A percentile compares a stretch with the other conserved stretches of the same genome.
phyloP scores from a whole-genome alignment of 2,888 invertebrate genomes.

The Eupithecia centaureata region DNA sequence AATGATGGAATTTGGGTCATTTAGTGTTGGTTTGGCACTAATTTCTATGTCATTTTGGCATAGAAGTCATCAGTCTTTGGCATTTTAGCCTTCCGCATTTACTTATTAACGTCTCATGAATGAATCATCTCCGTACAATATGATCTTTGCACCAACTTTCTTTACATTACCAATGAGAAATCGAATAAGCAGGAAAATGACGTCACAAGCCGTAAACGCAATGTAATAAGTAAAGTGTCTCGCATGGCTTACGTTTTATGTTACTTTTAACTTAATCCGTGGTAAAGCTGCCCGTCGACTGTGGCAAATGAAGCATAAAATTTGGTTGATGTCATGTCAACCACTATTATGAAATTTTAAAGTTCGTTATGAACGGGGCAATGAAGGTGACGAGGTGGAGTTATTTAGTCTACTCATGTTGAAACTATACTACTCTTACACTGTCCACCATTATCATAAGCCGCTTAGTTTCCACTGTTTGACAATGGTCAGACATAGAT shows the following conservation, averaged over 20 bases:
- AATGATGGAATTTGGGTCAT: not conserved
- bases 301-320: not conserved
- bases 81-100: not conserved
- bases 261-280: constrained; percentile 50
- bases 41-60: not conserved
- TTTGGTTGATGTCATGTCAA: too few relatives aligned
- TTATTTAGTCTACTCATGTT: too few relatives aligned
- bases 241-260: constrained; percentile 47
- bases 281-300: constrained; percentile 1
- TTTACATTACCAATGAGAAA: not conserved
- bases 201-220: constrained; percentile 26
- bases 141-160: not conserved
- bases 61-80: too few relatives aligned
- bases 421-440: too few relatives aligned
- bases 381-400: too few relatives aligned
- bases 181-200: constrained; percentile 18
- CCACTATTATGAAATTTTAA: too few relatives aligned
- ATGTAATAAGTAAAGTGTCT: constrained; percentile 42
- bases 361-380: too few relatives aligned
- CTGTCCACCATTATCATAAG: too few relatives aligned
- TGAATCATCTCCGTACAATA: not conserved
- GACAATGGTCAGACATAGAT: too few relatives aligned
- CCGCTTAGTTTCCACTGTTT: too few relatives aligned
- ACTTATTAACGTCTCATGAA: not conserved
- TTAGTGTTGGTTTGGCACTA: not conserved